Evolutionary conservation across 2,113 vertebrate genomes (phyloP), one percentile per base, ranked within the genome.

Genomic region (Anhinga rufa): DNA sequence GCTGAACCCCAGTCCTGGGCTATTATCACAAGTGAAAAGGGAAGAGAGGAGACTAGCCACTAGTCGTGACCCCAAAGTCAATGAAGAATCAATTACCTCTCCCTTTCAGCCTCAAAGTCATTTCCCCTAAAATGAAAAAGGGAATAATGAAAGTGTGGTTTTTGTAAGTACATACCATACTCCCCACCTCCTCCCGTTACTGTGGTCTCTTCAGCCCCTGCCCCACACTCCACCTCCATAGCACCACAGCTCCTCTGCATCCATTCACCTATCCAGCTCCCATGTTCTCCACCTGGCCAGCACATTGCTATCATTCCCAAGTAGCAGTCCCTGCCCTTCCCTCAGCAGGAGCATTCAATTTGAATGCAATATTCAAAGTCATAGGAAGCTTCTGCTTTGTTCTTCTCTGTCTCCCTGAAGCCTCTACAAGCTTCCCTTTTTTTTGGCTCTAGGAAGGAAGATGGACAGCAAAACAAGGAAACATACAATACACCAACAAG

Each of bases 161-260:
- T 17, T 46, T 8, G 0, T 4, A 14, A 36, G 5, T 4, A 2
- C 2, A 4, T 7, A 9, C 0, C 2, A 0, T 44, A 32, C 14
- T 58, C 32, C 4, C 4, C 11, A 4, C 3, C 6, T 36, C 3
- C 6, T 36, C 6, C 51, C 26, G 3, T 6, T 5, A 7, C 2
- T 8, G 18, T 3, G 1, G 4, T 18, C 25, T 32, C 34, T 42
- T 28, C n/a, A 75, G 17, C 9, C 22, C 8, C 2, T 10, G 36
- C 22, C 57, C 36, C 29, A 17, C 13, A 1, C 13, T 32, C 28
- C 42, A 6, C 21, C 24, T 24, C 20, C 14, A 11, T 10, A 26
- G 18, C 3, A 16, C 34, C 25, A 29, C 34, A 38, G 22, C 18
- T 34, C 24, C 40, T 29, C 36, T 20, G 7, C 40, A 28, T 38